phyloP scores from a whole-genome alignment of 2,888 invertebrate species.

The Pollenia amentaria region DNA sequence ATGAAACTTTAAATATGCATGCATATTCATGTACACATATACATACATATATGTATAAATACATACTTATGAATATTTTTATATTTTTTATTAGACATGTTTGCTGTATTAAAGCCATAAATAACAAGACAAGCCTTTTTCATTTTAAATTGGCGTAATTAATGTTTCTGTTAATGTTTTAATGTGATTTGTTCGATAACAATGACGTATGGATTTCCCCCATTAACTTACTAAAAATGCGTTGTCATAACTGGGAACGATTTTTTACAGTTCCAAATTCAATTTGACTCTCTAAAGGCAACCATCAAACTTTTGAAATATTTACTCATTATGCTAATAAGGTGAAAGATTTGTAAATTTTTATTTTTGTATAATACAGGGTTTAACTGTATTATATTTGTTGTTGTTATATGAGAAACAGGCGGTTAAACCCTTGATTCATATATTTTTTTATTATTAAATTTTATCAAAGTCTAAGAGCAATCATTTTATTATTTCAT shows the following conservation, averaged over 20 bases:
- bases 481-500: conserved; percentile 4
- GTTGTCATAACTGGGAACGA: conserved; percentile 1
- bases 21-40: not conserved
- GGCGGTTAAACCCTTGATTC: conserved; percentile 64
- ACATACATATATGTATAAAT: not conserved
- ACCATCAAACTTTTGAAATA: not conserved
- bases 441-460: conserved; percentile 30
- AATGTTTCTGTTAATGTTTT: conserved; percentile 16
- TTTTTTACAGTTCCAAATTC: not conserved
- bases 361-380: no score
- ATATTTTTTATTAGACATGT: conserved; percentile 11
- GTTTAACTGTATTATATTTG: not conserved
- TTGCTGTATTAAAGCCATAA: conserved; percentile 20
- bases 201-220: conserved; percentile 70
- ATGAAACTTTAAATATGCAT: conserved; percentile 3
- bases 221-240: conserved; percentile 45
- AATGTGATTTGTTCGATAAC: not conserved
- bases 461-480: conserved; percentile 22
- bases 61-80: not conserved
- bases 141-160: conserved; percentile 11
- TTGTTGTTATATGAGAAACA: conserved; percentile 18
- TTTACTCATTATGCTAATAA: conserved; percentile 30
- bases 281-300: not conserved
- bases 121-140: conserved; percentile 44
- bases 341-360: conserved; percentile 26